Conservation (phyloP, 2,888 invertebrate genomes). For the Acronicta aceris region DNA sequence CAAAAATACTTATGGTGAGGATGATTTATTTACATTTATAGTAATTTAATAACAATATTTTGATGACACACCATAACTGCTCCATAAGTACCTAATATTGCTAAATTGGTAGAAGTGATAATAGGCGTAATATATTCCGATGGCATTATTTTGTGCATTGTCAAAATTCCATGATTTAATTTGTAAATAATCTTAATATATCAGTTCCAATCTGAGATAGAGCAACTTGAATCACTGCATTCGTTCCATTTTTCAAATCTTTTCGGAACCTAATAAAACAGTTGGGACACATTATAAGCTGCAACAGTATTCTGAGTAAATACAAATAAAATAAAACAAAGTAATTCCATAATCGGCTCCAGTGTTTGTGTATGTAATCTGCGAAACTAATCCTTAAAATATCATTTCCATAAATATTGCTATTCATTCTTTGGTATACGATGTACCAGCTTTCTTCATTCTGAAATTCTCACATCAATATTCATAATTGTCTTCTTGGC, state of each 20-base stretch:
- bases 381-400: slow-evolving; percentile 4
- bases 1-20: not conserved
- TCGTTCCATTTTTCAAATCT: slow-evolving; percentile 29
- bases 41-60: not conserved
- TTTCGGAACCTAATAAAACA: slow-evolving; percentile 34
- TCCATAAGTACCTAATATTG: slow-evolving; percentile 3
- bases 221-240: slow-evolving; percentile 17
- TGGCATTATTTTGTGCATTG: slow-evolving; percentile 5
- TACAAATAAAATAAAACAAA: slow-evolving; percentile 44
- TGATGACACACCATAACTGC: not conserved
- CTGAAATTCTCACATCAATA: slow-evolving; percentile 1
- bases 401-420: slow-evolving; percentile 3
- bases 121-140: slow-evolving; percentile 3
- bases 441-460: not conserved
- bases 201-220: slow-evolving; percentile 17
- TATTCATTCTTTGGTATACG: not conserved
- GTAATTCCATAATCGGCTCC: slow-evolving; percentile 19
- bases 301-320: slow-evolving; percentile 41
- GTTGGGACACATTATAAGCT: slow-evolving; percentile 18
- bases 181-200: slow-evolving; percentile 14
- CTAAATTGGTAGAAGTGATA: slow-evolving; percentile 3
- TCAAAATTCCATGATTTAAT: slow-evolving; percentile 5
- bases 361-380: slow-evolving; percentile 10
- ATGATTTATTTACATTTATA: not conserved
- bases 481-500: not conserved